phyloP scores from a whole-genome alignment of 2,113 vertebrate species.

The Microcebus murinus region DNA sequence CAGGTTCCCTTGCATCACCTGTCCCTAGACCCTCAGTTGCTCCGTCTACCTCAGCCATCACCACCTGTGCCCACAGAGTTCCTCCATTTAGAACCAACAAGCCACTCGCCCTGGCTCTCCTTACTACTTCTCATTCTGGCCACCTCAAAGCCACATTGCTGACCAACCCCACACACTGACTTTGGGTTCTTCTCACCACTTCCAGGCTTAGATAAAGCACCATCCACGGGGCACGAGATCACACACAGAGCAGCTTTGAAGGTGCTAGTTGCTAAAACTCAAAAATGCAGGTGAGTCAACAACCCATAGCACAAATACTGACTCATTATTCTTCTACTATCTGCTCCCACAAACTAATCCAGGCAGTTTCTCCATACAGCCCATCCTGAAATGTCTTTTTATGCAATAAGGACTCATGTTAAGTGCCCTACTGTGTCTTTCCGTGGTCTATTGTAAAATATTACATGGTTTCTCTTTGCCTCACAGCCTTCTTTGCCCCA shows the following conservation, averaged over 20 bases:
- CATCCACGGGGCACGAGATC: neutral
- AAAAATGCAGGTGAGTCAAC: neutral
- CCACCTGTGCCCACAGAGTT: neutral
- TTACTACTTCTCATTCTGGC: neutral
- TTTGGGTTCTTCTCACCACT: neutral
- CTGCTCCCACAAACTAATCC: neutral
- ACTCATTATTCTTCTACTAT: neutral
- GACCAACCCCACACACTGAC: rapidly evolving
- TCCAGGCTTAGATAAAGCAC: neutral
- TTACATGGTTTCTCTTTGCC: neutral
- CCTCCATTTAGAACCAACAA: neutral
- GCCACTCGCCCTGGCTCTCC: neutral
- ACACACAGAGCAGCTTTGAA: neutral
- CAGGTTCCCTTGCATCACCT: neutral
- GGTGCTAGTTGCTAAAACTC: neutral
- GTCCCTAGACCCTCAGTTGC: neutral
- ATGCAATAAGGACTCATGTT: neutral
- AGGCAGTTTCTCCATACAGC: neutral
- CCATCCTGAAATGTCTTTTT: neutral
- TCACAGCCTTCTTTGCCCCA: neutral
- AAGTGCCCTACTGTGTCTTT: neutral
- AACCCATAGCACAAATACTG: neutral
- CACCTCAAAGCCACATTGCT: neutral
- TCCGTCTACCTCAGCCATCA: neutral
- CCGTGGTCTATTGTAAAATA: neutral